Base-by-base conservation (phyloP, 2,888 invertebrate species). In the Aphelenchoides bicaudatus region DNA sequence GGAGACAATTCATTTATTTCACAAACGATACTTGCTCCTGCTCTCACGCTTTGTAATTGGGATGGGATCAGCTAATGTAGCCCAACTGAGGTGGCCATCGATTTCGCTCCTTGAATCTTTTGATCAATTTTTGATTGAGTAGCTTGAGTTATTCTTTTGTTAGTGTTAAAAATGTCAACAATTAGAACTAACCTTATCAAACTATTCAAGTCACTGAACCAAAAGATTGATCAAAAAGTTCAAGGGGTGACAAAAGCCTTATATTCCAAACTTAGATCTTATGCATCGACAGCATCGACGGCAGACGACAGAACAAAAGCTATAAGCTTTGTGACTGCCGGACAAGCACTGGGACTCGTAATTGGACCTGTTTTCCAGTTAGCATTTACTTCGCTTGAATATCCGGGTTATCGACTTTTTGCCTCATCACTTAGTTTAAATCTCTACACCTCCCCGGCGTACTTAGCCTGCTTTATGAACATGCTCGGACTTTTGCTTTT, bases 361-460 rank as follows among this genome's bases (percentile, higher is more conserved):
- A 23, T 16, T 28, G 66, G 66, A 10, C 66, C 66, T 28, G 65
- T 38, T 6, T 53, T 61, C 25, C 60, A 60, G 21, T 29, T 60
- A 3, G 31, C 62, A 21, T 60, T 60, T 39, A 58, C 56, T 10
- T 30, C 56, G 34, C 39, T 67, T 1, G 19, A 37, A 21, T 58
- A 66, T 29, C 68, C 68, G 8, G 67, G 67, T 43, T 6, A 21
- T 43, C 43, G 16, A 43, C 23, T 10, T 34, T n/a, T n/a, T 13
- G 34, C 16, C 34, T 16, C 13, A 13, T 43, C 10, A 21, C 39
- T 70, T 16, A 37, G 49, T 27, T 31, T 66, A 28, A 68, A 70
- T 39, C 28, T 71, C 39, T 67, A 70, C 51, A 70, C 70, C 2
- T 69, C 61, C 2, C 67, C 67, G 3, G 70, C 67, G n/a, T 59